Conservation (phyloP, 2,797 vertebrate genomes). For the Lacerta agilis region DNA sequence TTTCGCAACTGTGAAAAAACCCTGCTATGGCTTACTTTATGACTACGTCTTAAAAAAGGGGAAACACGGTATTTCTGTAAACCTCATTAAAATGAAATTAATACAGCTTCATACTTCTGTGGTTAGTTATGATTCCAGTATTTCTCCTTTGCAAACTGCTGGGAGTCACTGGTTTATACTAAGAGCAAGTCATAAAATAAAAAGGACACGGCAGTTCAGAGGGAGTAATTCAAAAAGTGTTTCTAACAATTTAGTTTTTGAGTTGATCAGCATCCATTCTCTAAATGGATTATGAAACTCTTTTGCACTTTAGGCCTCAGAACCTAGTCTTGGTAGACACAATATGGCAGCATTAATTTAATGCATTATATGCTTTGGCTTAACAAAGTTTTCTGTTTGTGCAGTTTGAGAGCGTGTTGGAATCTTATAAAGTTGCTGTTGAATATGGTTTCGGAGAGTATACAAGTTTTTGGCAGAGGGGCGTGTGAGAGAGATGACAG, state of each 20-base stretch:
- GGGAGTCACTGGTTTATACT: background rate
- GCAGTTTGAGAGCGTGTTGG: constrained; percentile 14
- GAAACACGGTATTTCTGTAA: background rate
- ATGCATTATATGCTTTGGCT: background rate
- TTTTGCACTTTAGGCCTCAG: background rate
- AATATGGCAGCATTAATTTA: background rate
- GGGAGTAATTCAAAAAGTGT: background rate
- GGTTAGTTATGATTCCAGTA: background rate
- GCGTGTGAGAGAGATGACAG: constrained; percentile 2
- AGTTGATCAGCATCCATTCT: background rate
- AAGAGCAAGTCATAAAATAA: background rate
- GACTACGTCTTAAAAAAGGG: too few relatives aligned
- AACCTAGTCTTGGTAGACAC: background rate
- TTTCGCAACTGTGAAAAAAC: too few relatives aligned
- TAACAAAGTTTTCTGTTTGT: constrained; percentile 10
- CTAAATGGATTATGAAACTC: background rate
- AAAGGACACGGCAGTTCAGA: background rate
- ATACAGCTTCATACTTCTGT: background rate
- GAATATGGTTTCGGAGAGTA: constrained; percentile 24
- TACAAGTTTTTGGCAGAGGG: background rate
- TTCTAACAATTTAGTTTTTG: background rate
- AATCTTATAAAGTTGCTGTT: constrained; percentile 43
- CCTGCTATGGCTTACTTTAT: too few relatives aligned
- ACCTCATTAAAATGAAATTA: background rate
- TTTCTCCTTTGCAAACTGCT: background rate